phyloP scores from a whole-genome alignment of 2,888 invertebrate genomes.

The Drosophila acutilabella region DNA sequence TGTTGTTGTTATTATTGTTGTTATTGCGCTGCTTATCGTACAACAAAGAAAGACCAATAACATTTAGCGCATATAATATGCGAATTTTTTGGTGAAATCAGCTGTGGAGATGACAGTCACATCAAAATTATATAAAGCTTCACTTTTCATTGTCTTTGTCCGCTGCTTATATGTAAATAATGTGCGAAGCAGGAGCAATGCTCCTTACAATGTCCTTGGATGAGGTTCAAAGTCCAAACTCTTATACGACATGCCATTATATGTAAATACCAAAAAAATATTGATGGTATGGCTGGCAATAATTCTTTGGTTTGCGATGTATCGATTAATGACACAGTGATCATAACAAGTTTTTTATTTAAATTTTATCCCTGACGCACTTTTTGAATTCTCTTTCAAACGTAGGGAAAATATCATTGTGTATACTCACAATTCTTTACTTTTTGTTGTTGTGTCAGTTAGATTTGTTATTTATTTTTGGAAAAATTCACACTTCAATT shows the following conservation, averaged over 20 bases:
- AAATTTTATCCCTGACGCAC: no score
- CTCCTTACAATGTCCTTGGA: not conserved
- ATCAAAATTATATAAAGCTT: constrained; percentile 21
- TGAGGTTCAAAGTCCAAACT: constrained; percentile 11
- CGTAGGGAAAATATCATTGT: no score
- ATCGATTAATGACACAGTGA: constrained; percentile 2
- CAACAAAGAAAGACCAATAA: constrained; percentile 34
- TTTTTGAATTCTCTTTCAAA: no score
- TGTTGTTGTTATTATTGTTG: constrained; percentile 17
- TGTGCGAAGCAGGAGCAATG: not conserved
- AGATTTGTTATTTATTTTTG: constrained; percentile 1
- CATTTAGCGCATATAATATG: constrained; percentile 8
- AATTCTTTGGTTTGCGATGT: constrained; percentile 1
- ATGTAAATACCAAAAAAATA: not conserved
- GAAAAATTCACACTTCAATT: not conserved
- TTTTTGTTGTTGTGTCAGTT: constrained; percentile 6
- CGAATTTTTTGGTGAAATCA: constrained; percentile 7
- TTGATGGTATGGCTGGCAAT: not conserved
- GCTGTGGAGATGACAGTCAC: not conserved
- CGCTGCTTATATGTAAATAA: not conserved
- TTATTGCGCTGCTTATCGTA: constrained; percentile 5
- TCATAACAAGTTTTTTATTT: no score
- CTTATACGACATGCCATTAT: no score
- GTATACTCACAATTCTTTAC: not conserved
- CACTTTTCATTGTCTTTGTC: not conserved